Evolutionary conservation across 37 sponge, comb jelly and placozoan genomes (phyloP).

Genomic region (Mnemiopsis leidyi): DNA sequence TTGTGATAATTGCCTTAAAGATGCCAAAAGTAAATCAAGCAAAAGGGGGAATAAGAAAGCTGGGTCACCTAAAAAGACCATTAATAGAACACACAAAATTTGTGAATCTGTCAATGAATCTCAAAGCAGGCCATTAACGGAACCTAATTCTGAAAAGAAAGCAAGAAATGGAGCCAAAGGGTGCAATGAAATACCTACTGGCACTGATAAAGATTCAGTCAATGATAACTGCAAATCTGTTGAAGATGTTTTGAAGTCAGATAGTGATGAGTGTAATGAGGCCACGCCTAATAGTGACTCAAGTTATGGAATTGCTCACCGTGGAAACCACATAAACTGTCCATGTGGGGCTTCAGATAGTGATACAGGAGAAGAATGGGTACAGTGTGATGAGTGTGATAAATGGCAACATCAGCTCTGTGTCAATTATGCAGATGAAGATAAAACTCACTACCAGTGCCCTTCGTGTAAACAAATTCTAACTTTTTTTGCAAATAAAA

Average conservation of each 20-base stretch:
- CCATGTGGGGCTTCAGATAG: constrained; percentile 1
- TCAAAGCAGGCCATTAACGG: background rate
- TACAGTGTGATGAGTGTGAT: constrained; percentile 52
- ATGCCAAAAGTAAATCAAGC: background rate
- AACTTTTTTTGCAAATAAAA: background rate
- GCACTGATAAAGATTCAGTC: background rate
- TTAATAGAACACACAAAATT: background rate
- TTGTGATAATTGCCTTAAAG: constrained; percentile 12
- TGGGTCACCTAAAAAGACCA: background rate
- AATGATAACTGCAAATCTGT: background rate
- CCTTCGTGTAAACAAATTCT: constrained; percentile 22
- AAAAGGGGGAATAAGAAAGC: background rate
- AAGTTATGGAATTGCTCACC: background rate
- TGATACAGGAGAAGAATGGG: constrained; percentile 48
- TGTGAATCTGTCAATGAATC: background rate
- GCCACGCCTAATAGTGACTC: too few relatives aligned
- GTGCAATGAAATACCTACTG: background rate
- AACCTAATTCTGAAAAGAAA: background rate
- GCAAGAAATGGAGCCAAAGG: too few relatives aligned
- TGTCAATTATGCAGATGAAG: constrained; percentile 23
- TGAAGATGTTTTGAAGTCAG: background rate
- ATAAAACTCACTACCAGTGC: constrained; percentile 21
- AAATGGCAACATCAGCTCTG: constrained; percentile 29
- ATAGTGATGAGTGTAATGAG: too few relatives aligned
- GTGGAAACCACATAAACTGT: constrained; percentile 21